phyloP scores from a whole-genome alignment of 2,888 invertebrate genomes.

The Caenorhabditis sp. region DNA sequence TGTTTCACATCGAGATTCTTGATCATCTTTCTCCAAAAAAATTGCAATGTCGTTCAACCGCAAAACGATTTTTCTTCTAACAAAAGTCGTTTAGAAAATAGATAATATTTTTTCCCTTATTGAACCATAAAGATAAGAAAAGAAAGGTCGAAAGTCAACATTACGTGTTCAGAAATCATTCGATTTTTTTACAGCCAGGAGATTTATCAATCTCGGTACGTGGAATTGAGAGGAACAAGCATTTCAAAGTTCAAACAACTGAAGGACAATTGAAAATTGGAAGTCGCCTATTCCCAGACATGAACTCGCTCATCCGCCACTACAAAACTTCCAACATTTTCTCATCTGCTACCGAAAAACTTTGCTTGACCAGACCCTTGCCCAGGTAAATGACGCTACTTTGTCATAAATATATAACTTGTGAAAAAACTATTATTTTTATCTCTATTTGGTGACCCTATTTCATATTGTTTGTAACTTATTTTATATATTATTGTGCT shows the following conservation, averaged over 20 bases:
- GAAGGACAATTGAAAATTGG: conserved; percentile 85
- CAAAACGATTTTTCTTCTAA: too few relatives aligned
- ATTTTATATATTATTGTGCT: conserved; percentile 7
- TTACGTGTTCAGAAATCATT: not conserved
- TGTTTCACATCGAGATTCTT: too few relatives aligned
- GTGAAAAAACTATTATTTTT: not conserved
- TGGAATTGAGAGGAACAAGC: conserved; percentile 96
- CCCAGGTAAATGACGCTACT: conserved; percentile 37
- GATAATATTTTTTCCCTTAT: too few relatives aligned
- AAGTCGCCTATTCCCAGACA: conserved; percentile 91
- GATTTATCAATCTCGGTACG: conserved; percentile 97
- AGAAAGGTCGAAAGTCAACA: too few relatives aligned
- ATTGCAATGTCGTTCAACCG: too few relatives aligned
- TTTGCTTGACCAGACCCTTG: conserved; percentile 92
- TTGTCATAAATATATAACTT: not conserved
- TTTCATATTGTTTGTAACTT: not conserved
- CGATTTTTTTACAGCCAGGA: conserved; percentile 81
- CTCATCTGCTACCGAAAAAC: conserved; percentile 95
- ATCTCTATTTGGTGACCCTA: not conserved
- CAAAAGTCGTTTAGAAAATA: too few relatives aligned
- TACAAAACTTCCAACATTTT: conserved; percentile 99
- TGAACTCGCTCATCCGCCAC: conserved; percentile 95
- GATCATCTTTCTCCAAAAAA: too few relatives aligned
- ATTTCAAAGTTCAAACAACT: conserved; percentile 77
- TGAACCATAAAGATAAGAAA: too few relatives aligned